These are phyloP conservation scores for Apteryx owenii DNA, from an alignment of 2,113 vertebrate genomes.

Conservation along the genomic window DNA sequence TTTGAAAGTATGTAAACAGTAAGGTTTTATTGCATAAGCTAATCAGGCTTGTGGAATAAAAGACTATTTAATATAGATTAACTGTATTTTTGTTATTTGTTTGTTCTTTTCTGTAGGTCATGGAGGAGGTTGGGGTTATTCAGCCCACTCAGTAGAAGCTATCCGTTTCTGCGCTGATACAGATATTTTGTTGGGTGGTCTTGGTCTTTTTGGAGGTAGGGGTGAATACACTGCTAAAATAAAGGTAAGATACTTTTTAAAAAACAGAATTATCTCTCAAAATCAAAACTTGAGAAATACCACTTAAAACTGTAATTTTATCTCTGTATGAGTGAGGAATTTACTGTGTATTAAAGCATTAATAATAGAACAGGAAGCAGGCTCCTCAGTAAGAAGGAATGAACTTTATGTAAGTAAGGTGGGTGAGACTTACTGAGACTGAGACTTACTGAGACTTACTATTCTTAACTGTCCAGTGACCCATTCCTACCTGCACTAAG, in stretches of 20 bases:
- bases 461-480: neutral
- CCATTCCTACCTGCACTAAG: neutral
- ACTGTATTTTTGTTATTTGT: neutral
- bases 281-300: neutral
- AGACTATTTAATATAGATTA: neutral
- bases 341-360: neutral
- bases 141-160: slow-evolving; percentile 97
- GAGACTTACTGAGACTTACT: neutral
- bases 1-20: slow-evolving; percentile 91
- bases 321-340: neutral
- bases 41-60: neutral
- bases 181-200: slow-evolving; percentile 94
- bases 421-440: no score
- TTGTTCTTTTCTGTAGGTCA: slow-evolving; percentile 83
- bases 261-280: neutral
- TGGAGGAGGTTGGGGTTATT: slow-evolving; percentile 99
- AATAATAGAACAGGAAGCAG: neutral
- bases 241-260: slow-evolving; percentile 81
- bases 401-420: neutral
- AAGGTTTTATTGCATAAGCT: neutral
- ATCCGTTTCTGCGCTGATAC: slow-evolving; percentile 97
- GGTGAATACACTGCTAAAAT: slow-evolving; percentile 99
- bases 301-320: neutral
- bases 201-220: slow-evolving; percentile 97
- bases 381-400: neutral